phyloP scores from a whole-genome alignment of 2,113 vertebrate genomes.

The Egretta garzetta region DNA sequence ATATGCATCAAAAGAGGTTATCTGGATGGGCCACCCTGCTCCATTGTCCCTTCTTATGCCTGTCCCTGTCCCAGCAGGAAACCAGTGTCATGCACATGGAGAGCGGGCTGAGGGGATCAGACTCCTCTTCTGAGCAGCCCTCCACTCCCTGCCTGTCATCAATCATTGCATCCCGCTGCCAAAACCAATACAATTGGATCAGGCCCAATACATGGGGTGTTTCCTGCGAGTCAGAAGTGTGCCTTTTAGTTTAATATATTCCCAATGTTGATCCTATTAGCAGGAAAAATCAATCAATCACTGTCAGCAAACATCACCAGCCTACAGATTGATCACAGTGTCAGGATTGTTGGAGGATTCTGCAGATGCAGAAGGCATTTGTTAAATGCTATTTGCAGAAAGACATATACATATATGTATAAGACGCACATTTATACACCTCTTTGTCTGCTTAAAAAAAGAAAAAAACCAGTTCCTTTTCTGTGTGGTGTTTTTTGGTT shows the following conservation, averaged over 20 bases:
- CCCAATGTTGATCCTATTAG: slow-evolving; percentile 59
- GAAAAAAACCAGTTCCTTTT: background rate
- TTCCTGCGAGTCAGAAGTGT: slow-evolving; percentile 50
- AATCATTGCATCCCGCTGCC: slow-evolving; percentile 70
- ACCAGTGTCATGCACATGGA: slow-evolving; percentile 1
- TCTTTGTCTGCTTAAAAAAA: slow-evolving; percentile 50
- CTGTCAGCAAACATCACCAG: slow-evolving; percentile 66
- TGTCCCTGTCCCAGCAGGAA: slow-evolving; percentile 26
- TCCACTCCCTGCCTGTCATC: slow-evolving; percentile 65
- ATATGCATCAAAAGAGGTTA: slow-evolving; percentile 31
- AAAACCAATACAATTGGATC: slow-evolving; percentile 61
- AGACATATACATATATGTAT: slow-evolving; percentile 66
- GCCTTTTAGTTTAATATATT: slow-evolving; percentile 55
- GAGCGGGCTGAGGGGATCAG: background rate
- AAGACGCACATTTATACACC: background rate
- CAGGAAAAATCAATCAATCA: slow-evolving; percentile 78
- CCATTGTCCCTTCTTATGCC: slow-evolving; percentile 32
- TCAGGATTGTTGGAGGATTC: slow-evolving; percentile 14
- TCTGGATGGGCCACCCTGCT: slow-evolving; percentile 60
- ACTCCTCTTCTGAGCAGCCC: slow-evolving; percentile 7
- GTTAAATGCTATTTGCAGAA: slow-evolving; percentile 42
- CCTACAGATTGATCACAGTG: slow-evolving; percentile 36
- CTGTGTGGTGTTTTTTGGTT: background rate
- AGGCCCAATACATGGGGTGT: background rate
- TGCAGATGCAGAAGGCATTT: slow-evolving; percentile 22